A percentile compares a stretch with the other conserved stretches of the same genome.
phyloP scores from a whole-genome alignment of 2,888 invertebrate species.

The Priocnemis perturbator region DNA sequence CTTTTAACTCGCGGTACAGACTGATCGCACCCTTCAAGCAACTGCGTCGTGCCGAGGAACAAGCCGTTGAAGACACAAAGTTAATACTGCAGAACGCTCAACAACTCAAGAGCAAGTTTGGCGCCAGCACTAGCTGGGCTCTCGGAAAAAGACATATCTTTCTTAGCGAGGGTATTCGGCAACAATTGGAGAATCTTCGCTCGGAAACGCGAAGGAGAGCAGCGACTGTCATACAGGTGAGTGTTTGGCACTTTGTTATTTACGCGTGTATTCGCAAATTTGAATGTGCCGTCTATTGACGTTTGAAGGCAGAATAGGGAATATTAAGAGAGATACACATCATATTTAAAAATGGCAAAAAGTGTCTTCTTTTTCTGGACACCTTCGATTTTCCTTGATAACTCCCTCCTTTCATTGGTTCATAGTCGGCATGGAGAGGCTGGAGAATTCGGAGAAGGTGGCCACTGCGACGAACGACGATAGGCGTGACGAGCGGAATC shows the following conservation, averaged over 20 bases:
- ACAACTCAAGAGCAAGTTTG: constrained; percentile 76
- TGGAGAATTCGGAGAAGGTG: constrained; percentile 84
- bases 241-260: not conserved
- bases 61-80: constrained; percentile 85
- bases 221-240: constrained; percentile 85
- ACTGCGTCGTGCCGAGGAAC: constrained; percentile 82
- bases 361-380: too few species aligned
- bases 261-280: too few species aligned
- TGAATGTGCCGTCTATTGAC: not conserved
- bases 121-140: constrained; percentile 85
- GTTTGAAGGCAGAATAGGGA: too few species aligned
- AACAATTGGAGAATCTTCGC: constrained; percentile 90
- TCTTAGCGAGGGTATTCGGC: constrained; percentile 93
- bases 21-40: constrained; percentile 88
- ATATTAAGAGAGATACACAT: too few species aligned
- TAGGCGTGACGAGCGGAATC: constrained; percentile 61
- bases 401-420: constrained; percentile 3
- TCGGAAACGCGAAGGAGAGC: constrained; percentile 86
- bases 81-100: constrained; percentile 85
- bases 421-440: constrained; percentile 87
- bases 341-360: too few species aligned
- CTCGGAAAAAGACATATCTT: constrained; percentile 95
- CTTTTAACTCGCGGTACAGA: constrained; percentile 91
- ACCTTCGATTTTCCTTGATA: not conserved
- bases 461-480: constrained; percentile 77